Base-by-base conservation (phyloP, 2,888 invertebrate genomes). In the Lithophane ornitopus region DNA sequence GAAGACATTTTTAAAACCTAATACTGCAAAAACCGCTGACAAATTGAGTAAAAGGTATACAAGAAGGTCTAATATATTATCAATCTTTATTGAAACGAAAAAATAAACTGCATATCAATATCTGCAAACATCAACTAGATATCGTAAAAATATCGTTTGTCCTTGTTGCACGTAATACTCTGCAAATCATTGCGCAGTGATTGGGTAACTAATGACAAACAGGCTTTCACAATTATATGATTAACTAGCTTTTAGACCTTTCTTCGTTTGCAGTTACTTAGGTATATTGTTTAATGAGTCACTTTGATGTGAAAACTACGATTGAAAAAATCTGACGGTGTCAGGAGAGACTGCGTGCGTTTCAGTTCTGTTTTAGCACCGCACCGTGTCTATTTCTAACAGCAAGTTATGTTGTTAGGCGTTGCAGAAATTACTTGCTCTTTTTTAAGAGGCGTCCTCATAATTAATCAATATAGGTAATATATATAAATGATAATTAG, bases 201-300 rank as follows among this genome's bases (percentile, higher is more conserved):
- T 80, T 75, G 46, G 14, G 77, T 12, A 81, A 81, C 22, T 44
- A 68, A 71, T 65, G 71, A 59, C 58, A 69, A 75, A 70, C 26
- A 66, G 19, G 58, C 46, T 82, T 78, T 78, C 78, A 54, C 70
- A 82, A 82, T 74, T 67, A 70, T 62, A 68, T 66, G 65, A 74
- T 75, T 54, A 62, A 63, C 71, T 71, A 49, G 56, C 71, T 76
- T 66, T 66, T 75, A 68, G 54, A 76, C 41, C 12, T 11, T 54
- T 56, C 68, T 67, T 28, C 80, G 66, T 80, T 70, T 74, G 75
- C 52, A 41, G 75, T 81, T 76, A 81, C 81, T 76, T 61, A 61
- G 54, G 6, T 16, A 2, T n/a, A 44, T 81, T 59, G 69, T 79
- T 80, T 79, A 59, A 19, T 49, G 76, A 76, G 81, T 81, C 71